Percentiles rank a stretch among this genome's conserved stretches.
Evolutionary conservation across 2,888 invertebrate species (phyloP).

Genomic region (Arenicola marina): DNA sequence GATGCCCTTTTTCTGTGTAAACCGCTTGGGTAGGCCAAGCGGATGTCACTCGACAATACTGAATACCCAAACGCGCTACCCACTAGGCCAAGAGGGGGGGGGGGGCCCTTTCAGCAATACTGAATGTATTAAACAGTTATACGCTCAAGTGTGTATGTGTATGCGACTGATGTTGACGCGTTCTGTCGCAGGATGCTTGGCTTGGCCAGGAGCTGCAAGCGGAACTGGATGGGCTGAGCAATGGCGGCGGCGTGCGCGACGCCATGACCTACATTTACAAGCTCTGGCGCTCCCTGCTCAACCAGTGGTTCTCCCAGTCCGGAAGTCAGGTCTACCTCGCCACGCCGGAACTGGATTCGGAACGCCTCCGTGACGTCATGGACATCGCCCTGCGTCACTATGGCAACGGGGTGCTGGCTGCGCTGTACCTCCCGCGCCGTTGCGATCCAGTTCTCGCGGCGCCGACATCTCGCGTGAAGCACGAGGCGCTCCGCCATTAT

Average conservation of each 20-base stretch:
- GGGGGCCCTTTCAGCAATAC: no score
- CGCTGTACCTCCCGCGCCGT: not conserved
- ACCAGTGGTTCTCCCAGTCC: constrained; percentile 44
- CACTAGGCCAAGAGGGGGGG: no score
- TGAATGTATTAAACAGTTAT: no score
- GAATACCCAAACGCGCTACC: no score
- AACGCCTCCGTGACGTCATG: constrained; percentile 45
- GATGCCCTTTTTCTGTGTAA: no score
- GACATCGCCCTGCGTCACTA: constrained; percentile 41
- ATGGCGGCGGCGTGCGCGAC: constrained; percentile 36
- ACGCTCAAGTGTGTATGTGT: no score
- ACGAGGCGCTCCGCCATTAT: not conserved
- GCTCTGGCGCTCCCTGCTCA: constrained; percentile 51
- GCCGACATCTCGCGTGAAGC: not conserved
- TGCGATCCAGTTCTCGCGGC: not conserved
- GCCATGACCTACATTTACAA: constrained; percentile 44
- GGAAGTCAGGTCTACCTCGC: constrained; percentile 45
- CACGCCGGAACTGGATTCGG: constrained; percentile 46
- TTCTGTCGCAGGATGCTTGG: no score
- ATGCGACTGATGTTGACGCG: no score
- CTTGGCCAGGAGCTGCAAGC: not conserved
- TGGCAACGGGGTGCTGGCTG: constrained; percentile 18
- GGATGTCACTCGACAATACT: no score
- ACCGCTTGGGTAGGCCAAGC: no score
- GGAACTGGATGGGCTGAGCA: not conserved